A percentile compares a stretch with the other conserved stretches of the same genome.
Conservation (phyloP, 1,140 invertebrate genomes). For the Diachasmimorpha longicaudata region DNA sequence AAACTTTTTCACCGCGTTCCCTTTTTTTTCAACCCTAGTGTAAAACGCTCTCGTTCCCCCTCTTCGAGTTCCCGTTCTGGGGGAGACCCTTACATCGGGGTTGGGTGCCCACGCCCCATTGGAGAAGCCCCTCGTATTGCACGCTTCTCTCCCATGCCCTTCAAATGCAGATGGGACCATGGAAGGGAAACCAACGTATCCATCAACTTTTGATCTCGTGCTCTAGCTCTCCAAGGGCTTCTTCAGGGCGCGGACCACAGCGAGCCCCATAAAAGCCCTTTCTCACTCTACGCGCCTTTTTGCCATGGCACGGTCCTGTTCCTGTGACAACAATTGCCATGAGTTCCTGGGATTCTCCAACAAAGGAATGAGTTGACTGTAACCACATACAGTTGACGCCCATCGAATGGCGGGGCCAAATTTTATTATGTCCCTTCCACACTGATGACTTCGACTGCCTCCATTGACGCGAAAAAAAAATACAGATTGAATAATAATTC, state of each 20-base stretch:
- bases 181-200: neutral
- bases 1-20: neutral
- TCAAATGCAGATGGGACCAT: neutral
- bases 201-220: neutral
- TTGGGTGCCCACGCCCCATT: constrained; percentile 32
- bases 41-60: neutral
- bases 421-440: constrained; percentile 44
- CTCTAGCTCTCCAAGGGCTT: neutral
- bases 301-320: neutral
- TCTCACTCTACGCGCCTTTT: constrained; percentile 6
- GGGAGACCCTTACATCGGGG: neutral
- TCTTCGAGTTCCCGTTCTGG: neutral
- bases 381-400: constrained; percentile 41
- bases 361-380: no score
- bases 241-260: constrained; percentile 14
- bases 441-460: constrained; percentile 20
- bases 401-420: constrained; percentile 41
- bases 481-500: no score
- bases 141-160: constrained; percentile 25
- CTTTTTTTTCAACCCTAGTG: neutral
- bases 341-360: no score
- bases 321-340: no score
- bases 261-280: constrained; percentile 38
- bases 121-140: constrained; percentile 32
- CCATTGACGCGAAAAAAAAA: neutral